Evolutionary conservation across 2,888 invertebrate species (phyloP), one percentile per base, ranked within the genome.

Genomic region (Tachina grossa): DNA sequence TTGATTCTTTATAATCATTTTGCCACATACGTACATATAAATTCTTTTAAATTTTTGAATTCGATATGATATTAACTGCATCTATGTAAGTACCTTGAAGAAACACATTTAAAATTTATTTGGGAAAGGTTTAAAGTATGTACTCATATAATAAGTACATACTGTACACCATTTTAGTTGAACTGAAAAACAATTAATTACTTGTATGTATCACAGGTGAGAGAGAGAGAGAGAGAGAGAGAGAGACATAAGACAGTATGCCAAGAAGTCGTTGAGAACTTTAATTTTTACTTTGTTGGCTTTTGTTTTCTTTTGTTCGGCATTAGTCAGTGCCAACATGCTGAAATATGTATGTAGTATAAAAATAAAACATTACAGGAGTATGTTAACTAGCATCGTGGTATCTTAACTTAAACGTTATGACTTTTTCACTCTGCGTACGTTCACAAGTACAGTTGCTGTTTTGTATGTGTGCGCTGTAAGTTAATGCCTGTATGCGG

Each of bases 351-450:
- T 31, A 31, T 31, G 31, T 31, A 57, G 75, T 69, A 81, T 43
- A 65, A 51, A 80, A 68, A 69, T 63, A 71, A 49, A 83, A 57
- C 77, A 85, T 75, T 53, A 72, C 83, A 76, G 13, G 75, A 74
- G 75, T 83, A 85, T 85, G 85, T 85, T 83, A 79, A 83, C 85
- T 83, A 85, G 85, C 66, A 83, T 83, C 85, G 78, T 83, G 82
- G 85, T 79, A 45, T 85, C 85, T 85, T 79, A 71, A 85, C 78
- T 79, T 85, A 85, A 85, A 85, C 85, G 79, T 76, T 83, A 75
- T 83, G 85, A 83, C 85, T 85, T 85, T 71, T 83, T 71, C 79
- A 83, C 79, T 79, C 49, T 16, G 10, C n/a, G 68, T 31, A 31
- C 41, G 47, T 69, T 53, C 8, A 16, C 8, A 19, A 22, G 57